phyloP scores from a whole-genome alignment of 2,113 vertebrate species.

The Pseudonaja textilis region DNA sequence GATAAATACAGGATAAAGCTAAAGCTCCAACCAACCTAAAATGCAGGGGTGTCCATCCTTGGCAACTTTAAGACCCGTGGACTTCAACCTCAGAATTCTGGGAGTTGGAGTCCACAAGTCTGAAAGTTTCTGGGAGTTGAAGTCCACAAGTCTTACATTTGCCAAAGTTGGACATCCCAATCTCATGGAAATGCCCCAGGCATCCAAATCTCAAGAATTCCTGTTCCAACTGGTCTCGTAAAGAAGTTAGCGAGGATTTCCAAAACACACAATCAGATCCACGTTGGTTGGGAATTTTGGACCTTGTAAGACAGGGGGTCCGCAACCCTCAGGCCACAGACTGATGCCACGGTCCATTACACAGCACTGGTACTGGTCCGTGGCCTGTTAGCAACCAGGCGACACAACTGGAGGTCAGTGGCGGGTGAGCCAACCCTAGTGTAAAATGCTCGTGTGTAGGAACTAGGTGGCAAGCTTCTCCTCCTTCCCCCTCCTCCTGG shows the following conservation, averaged over 20 bases:
- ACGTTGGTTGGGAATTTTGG: not conserved
- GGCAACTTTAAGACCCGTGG: not conserved
- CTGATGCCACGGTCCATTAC: not conserved
- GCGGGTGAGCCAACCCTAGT: not conserved
- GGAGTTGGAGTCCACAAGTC: not conserved
- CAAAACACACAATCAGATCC: not conserved
- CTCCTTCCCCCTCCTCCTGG: rapidly evolving
- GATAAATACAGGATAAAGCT: not conserved
- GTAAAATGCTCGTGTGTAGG: not conserved
- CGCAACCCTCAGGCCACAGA: not conserved
- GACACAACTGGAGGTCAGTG: not conserved
- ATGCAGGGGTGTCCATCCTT: not conserved
- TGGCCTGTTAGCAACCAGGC: too few species aligned
- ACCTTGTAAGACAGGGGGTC: not conserved
- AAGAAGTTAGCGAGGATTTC: not conserved
- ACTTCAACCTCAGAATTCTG: not conserved
- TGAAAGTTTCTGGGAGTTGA: too few species aligned
- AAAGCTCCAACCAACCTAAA: not conserved
- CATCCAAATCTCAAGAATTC: not conserved
- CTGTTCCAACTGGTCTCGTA: not conserved
- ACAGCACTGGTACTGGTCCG: too few species aligned
- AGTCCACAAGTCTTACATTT: not conserved
- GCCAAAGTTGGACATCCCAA: not conserved
- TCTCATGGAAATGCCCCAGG: not conserved
- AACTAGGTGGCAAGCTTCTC: not conserved